Base-by-base conservation (phyloP, 2,797 vertebrate species). In the Pelodytes ibericus region DNA sequence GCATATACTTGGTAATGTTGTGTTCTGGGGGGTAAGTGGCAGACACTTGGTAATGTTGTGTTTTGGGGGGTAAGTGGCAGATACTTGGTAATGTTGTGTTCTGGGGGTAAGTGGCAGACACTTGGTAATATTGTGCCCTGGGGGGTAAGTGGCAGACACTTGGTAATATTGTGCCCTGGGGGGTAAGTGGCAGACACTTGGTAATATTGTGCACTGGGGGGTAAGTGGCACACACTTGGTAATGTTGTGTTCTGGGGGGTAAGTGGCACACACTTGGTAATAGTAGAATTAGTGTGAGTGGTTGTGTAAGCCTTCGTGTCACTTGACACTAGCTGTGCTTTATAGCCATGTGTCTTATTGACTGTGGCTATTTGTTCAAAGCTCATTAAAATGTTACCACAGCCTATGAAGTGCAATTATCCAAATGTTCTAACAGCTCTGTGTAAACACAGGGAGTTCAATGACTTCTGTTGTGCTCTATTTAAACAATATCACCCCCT, bases 361-460 rank as follows among this genome's bases (percentile, higher is more conserved):
- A 24, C 20, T 24, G 9, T 39, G 11, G 30, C 73, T 68, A n/a
- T 44, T 47, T 57, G 30, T 64, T 69, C 68, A 16, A 36, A 36
- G 18, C 75, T 83, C 80, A 75, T 86, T 85, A 83, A 83, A 78
- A 62, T 0, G 39, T 65, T 26, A 74, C 68, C 81, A 36, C n/a
- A 2, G 74, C 31, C 80, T 47, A 81, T 82, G 86, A 87, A 86
- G 79, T 88, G 86, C 84, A 87, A 84, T 87, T 87, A 86, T 79
- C 84, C 83, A 80, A 85, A 83, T 84, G 83, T 80, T 87, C 82
- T 31, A 2, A 85, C 74, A 80, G 63, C 66, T 82, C 73, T 68
- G 24, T 82, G 75, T 87, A 87, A 87, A 89, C 84, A 75, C 47
- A 82, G 57, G 84, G 79, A 86, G 85, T 84, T 88, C 87, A 87